Base-by-base conservation (phyloP, 2,797 vertebrate genomes). In the Sternotherus odoratus region DNA sequence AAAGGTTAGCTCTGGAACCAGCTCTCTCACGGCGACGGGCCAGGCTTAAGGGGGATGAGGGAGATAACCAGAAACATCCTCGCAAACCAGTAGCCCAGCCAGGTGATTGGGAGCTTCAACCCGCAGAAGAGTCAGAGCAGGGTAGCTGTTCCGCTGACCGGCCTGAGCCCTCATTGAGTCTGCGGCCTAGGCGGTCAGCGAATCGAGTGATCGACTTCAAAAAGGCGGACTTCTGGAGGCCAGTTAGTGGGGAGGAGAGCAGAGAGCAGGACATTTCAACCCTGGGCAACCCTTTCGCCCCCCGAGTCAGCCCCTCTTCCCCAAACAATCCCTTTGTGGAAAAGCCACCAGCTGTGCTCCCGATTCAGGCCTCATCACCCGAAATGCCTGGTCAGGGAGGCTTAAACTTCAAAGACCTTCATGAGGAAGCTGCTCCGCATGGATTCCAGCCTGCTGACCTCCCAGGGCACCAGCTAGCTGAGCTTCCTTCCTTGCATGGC, bases 311-410 rank as follows among this genome's bases (percentile, higher is more conserved):
- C 90, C 95, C 80, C 0, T 93, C 48, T 0, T 33, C 97, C n/a
- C 96, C 96, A 1, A 97, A 96, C 90, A 98, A 98, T 2, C 96
- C 95, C 72, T 98, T 98, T 74, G 46, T 94, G 79, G 94, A 96
- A 50, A 79, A 69, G 53, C 63, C 94, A 8, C 69, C 89, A 0
- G 83, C 26, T 4, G 54, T 60, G 39, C 63, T 79, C 94, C 95
- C 96, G 5, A 39, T 93, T 54, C 88, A 33, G 51, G 78, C 94
- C 5, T 86, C 48, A 23, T 94, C 92, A 90, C 93, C 97, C 9
- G 36, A 94, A 83, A 43, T 81, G 96, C 86, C 97, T 4, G 66
- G 77, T 21, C 87, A 12, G 50, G 97, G 83, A 48, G 49, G 36
- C 85, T 56, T 80, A 4, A 53, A 77, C 91, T 97, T 94, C 15